phyloP scores from a whole-genome alignment of 1,140 invertebrate genomes.

The Batillaria attramentaria region DNA sequence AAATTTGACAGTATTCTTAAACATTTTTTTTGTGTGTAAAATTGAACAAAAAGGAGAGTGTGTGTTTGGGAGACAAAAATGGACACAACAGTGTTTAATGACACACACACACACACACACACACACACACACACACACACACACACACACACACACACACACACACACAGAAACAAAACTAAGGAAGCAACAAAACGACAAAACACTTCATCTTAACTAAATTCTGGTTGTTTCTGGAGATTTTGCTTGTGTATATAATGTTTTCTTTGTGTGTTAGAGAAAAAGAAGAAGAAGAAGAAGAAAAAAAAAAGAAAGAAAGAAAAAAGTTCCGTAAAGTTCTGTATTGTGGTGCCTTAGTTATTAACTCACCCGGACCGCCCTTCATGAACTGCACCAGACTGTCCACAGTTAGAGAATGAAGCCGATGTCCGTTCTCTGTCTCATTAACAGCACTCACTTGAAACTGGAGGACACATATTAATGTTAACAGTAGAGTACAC shows the following conservation, averaged over 20 bases:
- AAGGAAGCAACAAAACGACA: no score
- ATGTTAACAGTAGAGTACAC: no score
- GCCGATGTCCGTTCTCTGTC: slow-evolving; percentile 23
- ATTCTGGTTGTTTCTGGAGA: no score
- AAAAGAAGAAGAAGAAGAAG: no score
- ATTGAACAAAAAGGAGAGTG: not conserved
- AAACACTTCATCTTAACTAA: no score
- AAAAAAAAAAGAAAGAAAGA: no score
- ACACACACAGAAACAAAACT: not conserved
- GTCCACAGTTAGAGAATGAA: slow-evolving; percentile 11
- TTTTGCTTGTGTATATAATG: no score
- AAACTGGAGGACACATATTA: no score
- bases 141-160: slow-evolving; percentile 2
- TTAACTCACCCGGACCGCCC: slow-evolving; percentile 3
- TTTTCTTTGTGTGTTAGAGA: no score
- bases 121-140: not conserved
- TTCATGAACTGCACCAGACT: slow-evolving; percentile 18
- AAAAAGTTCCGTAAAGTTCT: no score
- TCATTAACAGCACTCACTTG: slow-evolving; percentile 4
- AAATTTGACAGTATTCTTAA: not conserved
- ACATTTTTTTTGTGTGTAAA: not conserved
- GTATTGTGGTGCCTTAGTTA: no score
- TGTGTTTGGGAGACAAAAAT: not conserved
- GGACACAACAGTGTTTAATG: not conserved
- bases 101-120: not conserved